A percentile compares a stretch with the other conserved stretches of the same genome.
These are phyloP conservation scores for Teleogryllus occipitalis DNA, from an alignment of 1,140 invertebrate species.

Conservation along the genomic window DNA sequence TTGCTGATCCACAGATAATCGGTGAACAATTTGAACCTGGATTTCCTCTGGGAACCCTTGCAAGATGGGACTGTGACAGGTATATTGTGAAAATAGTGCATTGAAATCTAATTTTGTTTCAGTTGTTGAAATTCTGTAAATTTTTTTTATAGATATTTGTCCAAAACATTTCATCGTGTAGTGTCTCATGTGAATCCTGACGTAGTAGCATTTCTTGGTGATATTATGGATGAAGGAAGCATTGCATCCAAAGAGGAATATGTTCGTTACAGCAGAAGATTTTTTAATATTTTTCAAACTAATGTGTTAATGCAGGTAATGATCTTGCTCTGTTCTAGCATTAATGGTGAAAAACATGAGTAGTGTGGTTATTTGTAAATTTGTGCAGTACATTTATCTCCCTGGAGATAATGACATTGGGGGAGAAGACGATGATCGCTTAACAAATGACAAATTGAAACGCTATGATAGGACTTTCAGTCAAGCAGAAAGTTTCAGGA, in stretches of 20 bases:
- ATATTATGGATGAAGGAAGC: constrained; percentile 87
- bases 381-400: constrained; percentile 65
- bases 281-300: constrained; percentile 58
- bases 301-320: not conserved
- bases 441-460: constrained; percentile 59
- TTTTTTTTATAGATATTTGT: constrained; percentile 55
- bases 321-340: constrained; percentile 29
- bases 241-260: constrained; percentile 60
- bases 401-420: constrained; percentile 95
- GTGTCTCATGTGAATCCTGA: constrained; percentile 67
- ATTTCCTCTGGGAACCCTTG: constrained; percentile 38
- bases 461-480: constrained; percentile 71
- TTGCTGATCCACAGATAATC: constrained; percentile 88
- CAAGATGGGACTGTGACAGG: constrained; percentile 77
- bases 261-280: constrained; percentile 56
- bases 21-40: constrained; percentile 59
- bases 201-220: constrained; percentile 82
- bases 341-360: too few species aligned
- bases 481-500: constrained; percentile 52
- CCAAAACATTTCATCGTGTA: constrained; percentile 66
- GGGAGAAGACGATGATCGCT: constrained; percentile 67
- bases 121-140: not conserved
- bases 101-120: not conserved
- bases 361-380: too few species aligned
- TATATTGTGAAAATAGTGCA: constrained; percentile 31